Evolutionary conservation across 2,113 vertebrate genomes (phyloP), one percentile per base, ranked within the genome.

Genomic region (Montifringilla adamsi): DNA sequence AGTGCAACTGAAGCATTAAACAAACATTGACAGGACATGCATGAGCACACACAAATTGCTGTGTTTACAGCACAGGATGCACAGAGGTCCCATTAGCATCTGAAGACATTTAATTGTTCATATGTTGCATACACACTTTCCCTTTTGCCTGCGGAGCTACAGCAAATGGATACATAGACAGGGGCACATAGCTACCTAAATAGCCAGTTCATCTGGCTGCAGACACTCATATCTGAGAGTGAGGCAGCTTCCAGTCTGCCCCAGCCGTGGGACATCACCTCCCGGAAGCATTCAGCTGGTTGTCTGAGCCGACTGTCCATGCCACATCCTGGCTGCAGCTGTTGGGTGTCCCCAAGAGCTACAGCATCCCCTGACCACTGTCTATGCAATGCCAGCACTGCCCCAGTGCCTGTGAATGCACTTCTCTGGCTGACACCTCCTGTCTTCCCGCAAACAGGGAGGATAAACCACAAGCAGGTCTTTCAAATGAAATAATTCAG

Each of bases 11-110:
- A 79, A 93, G 92, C 89, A 78, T 93, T 89, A 96, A 97, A 87
- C 91, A 95, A 97, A 97, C 30, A n/a, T 84, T 84, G 95, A 84
- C 83, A 96, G 93, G 95, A 89, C 82, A 95, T 79, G 94, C 84
- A 47, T 83, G 94, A 97, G 93, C 93, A 97, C 95, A 97, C 95
- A 95, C 87, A 96, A 89, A 87, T 68, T 5, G 7, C 55, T 10
- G 3, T 84, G 90, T 82, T 95, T 75, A 69, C 53, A 77, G 73
- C 13, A 1, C 59, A 27, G 69, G 91, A 85, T 5, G 24, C 50
- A 13, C 49, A 82, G 62, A 84, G 91, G 39, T 96, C 59, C 69
- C 84, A 60, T 92, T 95, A 91, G 58, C 81, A 95, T 82, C n/a
- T 20, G 1, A 75, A 85, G 73, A 64, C 18, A 78, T 31, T 70